Evolutionary conservation across 2,888 invertebrate species (phyloP).

Genomic region (Melipona bicolor): DNA sequence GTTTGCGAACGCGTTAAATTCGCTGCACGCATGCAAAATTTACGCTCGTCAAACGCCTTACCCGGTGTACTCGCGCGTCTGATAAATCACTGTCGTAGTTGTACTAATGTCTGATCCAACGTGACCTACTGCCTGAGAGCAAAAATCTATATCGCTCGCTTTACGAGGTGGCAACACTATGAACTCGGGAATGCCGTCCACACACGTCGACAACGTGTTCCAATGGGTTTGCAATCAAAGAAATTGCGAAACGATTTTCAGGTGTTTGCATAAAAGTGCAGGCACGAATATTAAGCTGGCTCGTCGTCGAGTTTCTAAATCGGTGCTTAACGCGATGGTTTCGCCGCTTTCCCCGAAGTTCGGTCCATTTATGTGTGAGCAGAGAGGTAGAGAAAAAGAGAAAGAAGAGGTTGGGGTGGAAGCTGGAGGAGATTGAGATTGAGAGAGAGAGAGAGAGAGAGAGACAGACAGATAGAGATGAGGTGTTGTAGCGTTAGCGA

Average conservation of each 20-base stretch:
- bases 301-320: conserved; percentile 9
- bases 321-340: conserved; percentile 32
- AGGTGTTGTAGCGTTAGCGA: conserved; percentile 31
- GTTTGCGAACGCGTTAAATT: neutral
- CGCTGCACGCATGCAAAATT: conserved; percentile 1
- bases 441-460: neutral
- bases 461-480: neutral
- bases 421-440: neutral
- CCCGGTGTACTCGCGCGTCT: neutral
- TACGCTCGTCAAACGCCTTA: conserved; percentile 7
- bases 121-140: conserved; percentile 30
- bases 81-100: conserved; percentile 30
- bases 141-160: conserved; percentile 26
- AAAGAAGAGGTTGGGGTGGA: neutral
- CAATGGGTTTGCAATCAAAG: neutral
- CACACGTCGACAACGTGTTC: neutral
- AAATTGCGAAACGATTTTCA: conserved; percentile 20
- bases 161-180: neutral
- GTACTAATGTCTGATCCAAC: conserved; percentile 22
- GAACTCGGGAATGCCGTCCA: conserved; percentile 1
- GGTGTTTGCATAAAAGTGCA: neutral
- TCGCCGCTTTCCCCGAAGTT: conserved; percentile 28
- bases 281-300: conserved; percentile 12
- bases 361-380: conserved; percentile 12
- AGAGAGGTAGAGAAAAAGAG: neutral